These are phyloP conservation scores for Carabus problematicus DNA, from an alignment of 2,888 invertebrate species.

Conservation along the genomic window DNA sequence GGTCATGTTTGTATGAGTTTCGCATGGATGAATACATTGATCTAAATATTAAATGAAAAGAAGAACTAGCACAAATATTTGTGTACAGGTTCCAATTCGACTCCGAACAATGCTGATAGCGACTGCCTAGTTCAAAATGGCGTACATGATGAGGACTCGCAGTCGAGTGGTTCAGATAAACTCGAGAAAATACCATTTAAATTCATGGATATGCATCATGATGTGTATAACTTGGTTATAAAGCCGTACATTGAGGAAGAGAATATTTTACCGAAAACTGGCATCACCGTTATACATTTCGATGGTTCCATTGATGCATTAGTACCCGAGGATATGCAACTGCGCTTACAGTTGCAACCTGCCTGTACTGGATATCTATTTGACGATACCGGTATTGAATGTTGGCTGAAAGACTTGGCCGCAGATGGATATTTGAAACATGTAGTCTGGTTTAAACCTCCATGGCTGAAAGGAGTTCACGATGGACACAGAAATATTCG, in stretches of 20 bases:
- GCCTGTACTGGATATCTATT: conserved; percentile 1
- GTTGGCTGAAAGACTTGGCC: conserved; percentile 85
- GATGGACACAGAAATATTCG: conserved; percentile 60
- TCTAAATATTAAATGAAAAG: neutral
- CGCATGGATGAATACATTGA: neutral
- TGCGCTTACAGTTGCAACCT: conserved; percentile 18
- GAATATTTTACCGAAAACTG: conserved; percentile 27
- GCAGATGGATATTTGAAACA: conserved; percentile 79
- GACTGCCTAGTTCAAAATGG: too few relatives aligned
- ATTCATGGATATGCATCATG: conserved; percentile 30
- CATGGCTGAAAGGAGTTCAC: conserved; percentile 80
- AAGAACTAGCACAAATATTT: conserved; percentile 7
- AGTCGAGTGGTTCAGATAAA: conserved; percentile 12
- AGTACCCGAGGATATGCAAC: conserved; percentile 34
- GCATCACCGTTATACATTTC: conserved; percentile 24
- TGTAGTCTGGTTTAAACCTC: conserved; percentile 82
- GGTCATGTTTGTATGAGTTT: neutral
- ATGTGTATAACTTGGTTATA: conserved; percentile 18
- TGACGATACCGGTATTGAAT: conserved; percentile 76
- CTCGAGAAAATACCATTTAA: conserved; percentile 34
- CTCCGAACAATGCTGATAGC: too few relatives aligned
- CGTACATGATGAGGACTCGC: too few relatives aligned
- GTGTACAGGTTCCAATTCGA: conserved; percentile 4
- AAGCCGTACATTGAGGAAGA: conserved; percentile 24
- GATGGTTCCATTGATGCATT: conserved; percentile 31